Evolutionary conservation across 2,797 vertebrate genomes (phyloP).

Genomic region (Echiichthys vipera): DNA sequence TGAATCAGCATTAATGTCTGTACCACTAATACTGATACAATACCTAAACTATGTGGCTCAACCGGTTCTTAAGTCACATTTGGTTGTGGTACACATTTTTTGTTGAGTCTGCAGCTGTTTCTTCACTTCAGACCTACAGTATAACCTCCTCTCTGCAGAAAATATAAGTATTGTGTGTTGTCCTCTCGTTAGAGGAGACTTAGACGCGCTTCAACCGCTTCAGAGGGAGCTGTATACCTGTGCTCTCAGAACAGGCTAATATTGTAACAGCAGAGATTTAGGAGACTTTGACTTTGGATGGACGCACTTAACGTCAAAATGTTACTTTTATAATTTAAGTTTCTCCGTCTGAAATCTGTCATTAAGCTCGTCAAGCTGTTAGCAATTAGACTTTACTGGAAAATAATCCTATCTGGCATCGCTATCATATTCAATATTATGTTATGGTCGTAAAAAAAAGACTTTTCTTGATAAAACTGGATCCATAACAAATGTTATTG

Average conservation of each 20-base stretch:
- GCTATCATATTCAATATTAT: too few species aligned
- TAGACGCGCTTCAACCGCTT: too few species aligned
- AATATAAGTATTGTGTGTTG: not conserved
- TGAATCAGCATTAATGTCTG: conserved; percentile 11
- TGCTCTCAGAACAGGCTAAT: too few species aligned
- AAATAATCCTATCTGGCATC: not conserved
- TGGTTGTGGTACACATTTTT: not conserved
- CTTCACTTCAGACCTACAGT: not conserved
- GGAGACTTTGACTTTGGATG: too few species aligned
- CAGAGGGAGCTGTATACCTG: too few species aligned
- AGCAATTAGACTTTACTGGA: not conserved
- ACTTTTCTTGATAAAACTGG: not conserved
- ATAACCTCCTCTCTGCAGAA: not conserved
- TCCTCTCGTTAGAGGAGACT: too few species aligned
- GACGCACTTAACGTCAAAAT: too few species aligned
- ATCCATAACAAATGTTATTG: not conserved
- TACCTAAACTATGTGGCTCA: conserved; percentile 2
- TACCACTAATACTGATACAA: not conserved
- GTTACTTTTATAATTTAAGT: too few species aligned
- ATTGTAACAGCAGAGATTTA: too few species aligned
- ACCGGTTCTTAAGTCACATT: conserved; percentile 6
- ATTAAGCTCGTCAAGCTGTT: too few species aligned
- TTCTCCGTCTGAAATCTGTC: too few species aligned
- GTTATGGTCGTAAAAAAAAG: too few species aligned
- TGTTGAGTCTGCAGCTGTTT: not conserved